Conservation (phyloP, 2,888 invertebrate species). For the Pseudococcus longispinus region DNA sequence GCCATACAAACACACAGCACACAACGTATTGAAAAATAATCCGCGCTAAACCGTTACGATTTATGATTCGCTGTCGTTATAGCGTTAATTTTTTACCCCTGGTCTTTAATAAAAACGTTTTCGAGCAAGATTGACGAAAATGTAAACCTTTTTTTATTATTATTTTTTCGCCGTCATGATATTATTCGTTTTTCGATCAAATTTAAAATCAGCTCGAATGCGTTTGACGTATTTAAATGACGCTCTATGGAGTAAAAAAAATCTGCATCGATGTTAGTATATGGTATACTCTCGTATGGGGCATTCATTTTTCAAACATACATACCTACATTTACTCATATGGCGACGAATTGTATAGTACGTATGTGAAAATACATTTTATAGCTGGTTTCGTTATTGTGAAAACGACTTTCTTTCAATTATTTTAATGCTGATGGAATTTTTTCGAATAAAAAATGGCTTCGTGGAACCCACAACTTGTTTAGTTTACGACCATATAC, state of each 20-base stretch:
- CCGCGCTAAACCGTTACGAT: not conserved
- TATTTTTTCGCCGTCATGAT: not conserved
- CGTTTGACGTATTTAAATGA: not conserved
- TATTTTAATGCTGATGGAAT: too few species aligned
- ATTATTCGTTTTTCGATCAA: not conserved
- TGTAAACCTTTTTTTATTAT: not conserved
- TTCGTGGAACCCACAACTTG: too few species aligned
- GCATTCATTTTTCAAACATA: not conserved
- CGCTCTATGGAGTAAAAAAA: not conserved
- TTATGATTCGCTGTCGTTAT: conserved; percentile 9
- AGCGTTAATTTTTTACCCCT: conserved; percentile 8
- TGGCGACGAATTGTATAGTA: too few species aligned
- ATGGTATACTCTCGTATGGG: not conserved
- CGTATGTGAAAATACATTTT: too few species aligned
- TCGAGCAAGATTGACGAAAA: not conserved
- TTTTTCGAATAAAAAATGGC: too few species aligned
- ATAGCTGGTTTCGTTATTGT: too few species aligned
- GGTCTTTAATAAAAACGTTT: not conserved
- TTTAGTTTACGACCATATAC: too few species aligned
- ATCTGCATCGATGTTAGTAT: not conserved
- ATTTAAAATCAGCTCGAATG: not conserved
- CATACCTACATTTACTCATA: too few species aligned
- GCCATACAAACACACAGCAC: not conserved
- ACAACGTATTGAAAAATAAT: conserved; percentile 1
- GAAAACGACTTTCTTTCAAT: too few species aligned